phyloP scores from a whole-genome alignment of 1,140 invertebrate genomes.

The Vanessa tameamea region DNA sequence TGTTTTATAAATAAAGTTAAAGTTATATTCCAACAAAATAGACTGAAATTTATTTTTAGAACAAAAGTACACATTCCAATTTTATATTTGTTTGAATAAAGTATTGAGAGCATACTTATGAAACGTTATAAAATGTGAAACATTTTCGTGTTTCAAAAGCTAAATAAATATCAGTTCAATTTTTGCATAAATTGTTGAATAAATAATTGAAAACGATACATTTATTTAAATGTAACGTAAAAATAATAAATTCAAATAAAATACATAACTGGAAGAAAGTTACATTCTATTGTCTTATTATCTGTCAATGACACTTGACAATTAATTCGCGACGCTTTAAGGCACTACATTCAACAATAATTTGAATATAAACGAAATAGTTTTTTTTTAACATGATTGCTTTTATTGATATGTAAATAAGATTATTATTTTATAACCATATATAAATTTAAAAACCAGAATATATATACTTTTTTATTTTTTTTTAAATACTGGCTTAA shows the following conservation, averaged over 20 bases:
- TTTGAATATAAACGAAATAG: slow-evolving; percentile 16
- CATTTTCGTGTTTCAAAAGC: slow-evolving; percentile 9
- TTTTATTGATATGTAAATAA: slow-evolving; percentile 49
- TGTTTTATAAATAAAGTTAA: neutral
- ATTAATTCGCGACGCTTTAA: neutral
- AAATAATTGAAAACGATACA: neutral
- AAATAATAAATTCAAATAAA: neutral
- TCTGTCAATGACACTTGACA: slow-evolving; percentile 29
- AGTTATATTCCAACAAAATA: neutral
- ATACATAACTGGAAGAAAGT: neutral
- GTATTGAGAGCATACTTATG: slow-evolving; percentile 1
- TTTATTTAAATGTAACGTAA: neutral
- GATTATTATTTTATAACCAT: neutral
- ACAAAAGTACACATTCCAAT: neutral
- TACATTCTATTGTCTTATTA: neutral
- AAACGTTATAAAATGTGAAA: slow-evolving; percentile 4
- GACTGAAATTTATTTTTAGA: slow-evolving; percentile 1
- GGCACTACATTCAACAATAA: neutral
- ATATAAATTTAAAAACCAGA: slow-evolving; percentile 1
- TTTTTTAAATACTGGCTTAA: slow-evolving; percentile 25
- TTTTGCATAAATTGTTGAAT: neutral
- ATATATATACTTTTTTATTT: neutral
- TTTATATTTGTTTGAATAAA: slow-evolving; percentile 5
- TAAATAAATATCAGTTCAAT: slow-evolving; percentile 14
- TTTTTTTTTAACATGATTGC: slow-evolving; percentile 43